These are phyloP conservation scores for Chionomys nivalis DNA, from an alignment of 2,113 vertebrate genomes.

Conservation along the genomic window DNA sequence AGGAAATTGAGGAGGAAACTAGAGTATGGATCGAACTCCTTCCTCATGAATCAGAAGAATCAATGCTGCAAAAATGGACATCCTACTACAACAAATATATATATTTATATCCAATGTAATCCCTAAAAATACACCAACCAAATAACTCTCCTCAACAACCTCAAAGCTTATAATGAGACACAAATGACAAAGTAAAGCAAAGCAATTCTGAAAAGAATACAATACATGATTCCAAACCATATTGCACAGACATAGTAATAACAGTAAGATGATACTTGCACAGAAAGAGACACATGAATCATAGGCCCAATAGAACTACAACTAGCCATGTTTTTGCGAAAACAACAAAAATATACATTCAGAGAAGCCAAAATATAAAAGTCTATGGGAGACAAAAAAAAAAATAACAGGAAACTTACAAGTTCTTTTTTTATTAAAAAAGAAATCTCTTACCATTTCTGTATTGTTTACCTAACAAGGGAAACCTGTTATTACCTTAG, in stretches of 20 bases:
- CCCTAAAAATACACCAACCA: not conserved
- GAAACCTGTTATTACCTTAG: not conserved
- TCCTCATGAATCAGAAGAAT: not conserved
- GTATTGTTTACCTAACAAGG: conserved; percentile 15
- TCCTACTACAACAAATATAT: not conserved
- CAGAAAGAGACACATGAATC: not conserved
- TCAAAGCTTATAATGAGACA: not conserved
- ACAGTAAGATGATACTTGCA: not conserved
- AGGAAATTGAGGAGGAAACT: not conserved
- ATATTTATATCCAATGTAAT: not conserved
- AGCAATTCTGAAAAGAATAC: not conserved
- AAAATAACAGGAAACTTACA: not conserved
- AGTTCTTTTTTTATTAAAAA: not conserved
- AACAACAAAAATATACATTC: not conserved
- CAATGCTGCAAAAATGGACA: not conserved
- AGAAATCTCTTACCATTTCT: not conserved
- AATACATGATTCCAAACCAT: not conserved
- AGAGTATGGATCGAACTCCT: not conserved
- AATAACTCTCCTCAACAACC: not conserved
- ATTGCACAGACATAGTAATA: not conserved
- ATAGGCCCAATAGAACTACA: not conserved
- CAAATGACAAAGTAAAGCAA: not conserved
- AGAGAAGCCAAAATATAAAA: not conserved
- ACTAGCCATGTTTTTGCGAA: not conserved
- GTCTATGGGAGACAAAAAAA: not conserved